These are phyloP conservation scores for Papilio machaon DNA, from an alignment of 1,140 invertebrate genomes.

Conservation along the genomic window DNA sequence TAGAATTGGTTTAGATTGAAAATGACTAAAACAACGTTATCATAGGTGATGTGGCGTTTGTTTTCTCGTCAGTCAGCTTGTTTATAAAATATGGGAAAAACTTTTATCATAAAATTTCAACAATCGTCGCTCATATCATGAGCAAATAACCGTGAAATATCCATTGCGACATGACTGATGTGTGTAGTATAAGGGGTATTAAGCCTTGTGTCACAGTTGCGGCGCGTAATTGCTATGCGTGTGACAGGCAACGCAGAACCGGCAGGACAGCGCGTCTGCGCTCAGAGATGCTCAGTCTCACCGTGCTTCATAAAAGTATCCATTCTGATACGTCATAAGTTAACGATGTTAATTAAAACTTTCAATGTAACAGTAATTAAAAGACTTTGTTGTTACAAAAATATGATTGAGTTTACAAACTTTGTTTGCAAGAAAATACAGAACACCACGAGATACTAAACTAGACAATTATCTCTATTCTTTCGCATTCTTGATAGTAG, in stretches of 20 bases:
- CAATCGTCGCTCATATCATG: background rate
- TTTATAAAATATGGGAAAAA: background rate
- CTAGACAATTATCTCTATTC: too few species aligned
- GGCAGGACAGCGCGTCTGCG: too few species aligned
- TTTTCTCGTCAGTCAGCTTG: too few species aligned
- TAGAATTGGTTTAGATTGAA: background rate
- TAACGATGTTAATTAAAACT: background rate
- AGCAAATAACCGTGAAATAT: background rate
- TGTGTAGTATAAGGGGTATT: constrained; percentile 14
- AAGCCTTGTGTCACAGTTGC: constrained; percentile 26
- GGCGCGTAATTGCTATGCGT: constrained; percentile 45
- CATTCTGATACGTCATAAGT: constrained; percentile 45
- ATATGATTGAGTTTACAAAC: too few species aligned
- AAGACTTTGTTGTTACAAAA: too few species aligned
- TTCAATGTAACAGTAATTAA: too few species aligned
- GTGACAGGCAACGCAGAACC: constrained; percentile 53
- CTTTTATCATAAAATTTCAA: background rate
- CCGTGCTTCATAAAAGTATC: constrained; percentile 44
- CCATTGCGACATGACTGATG: background rate
- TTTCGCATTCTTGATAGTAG: too few species aligned
- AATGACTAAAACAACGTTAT: too few species aligned
- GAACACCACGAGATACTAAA: too few species aligned
- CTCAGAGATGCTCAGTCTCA: constrained; percentile 29
- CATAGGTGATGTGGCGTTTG: too few species aligned
- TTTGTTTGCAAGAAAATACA: too few species aligned